Base-by-base conservation (phyloP, 1,140 invertebrate species). In the Melitaea cinxia region DNA sequence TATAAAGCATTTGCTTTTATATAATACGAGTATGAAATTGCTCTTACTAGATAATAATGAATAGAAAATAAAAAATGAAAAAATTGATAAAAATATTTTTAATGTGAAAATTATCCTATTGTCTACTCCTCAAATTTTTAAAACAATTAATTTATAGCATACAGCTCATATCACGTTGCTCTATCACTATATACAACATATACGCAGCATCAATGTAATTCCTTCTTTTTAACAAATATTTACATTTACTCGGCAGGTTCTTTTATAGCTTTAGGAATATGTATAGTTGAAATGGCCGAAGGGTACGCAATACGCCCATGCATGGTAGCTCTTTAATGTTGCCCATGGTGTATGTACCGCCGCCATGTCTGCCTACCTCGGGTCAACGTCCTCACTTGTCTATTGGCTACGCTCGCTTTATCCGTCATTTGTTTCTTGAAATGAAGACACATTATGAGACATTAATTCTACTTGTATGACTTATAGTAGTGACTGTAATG, bases 331-430 rank as follows among this genome's bases (percentile, higher is more conserved):
- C 59, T 66, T 70, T 75, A 74, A 75, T 73, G 60, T 61, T 60
- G 56, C 56, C 56, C 63, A 83, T 84, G 82, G 79, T 76, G 72
- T 80, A 73, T 76, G 72, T 80, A 73, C 65, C 82, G 80, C 77
- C 83, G 81, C 81, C 79, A 80, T 79, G 82, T 85, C 81, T 87
- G 66, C 69, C 65, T 69, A 30, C 65, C 42, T 49, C 70, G 65
- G 80, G 80, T 80, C 78, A 72, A 69, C 60, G 80, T 67, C 71
- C 84, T 64, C 70, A 56, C 70, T 73, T 72, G 73, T 67, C 63
- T 77, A 73, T 78, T 73, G 70, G 66, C 75, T 73, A 79, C 66
- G 71, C 62, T 71, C 65, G 73, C 76, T 82, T 70, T 78, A 74
- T 78, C 76, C 70, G 66, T 70, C 70, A 61, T 75, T 80, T 72